Evolutionary conservation across 2,113 vertebrate species (phyloP).

Genomic region (Syrrhaptes paradoxus): DNA sequence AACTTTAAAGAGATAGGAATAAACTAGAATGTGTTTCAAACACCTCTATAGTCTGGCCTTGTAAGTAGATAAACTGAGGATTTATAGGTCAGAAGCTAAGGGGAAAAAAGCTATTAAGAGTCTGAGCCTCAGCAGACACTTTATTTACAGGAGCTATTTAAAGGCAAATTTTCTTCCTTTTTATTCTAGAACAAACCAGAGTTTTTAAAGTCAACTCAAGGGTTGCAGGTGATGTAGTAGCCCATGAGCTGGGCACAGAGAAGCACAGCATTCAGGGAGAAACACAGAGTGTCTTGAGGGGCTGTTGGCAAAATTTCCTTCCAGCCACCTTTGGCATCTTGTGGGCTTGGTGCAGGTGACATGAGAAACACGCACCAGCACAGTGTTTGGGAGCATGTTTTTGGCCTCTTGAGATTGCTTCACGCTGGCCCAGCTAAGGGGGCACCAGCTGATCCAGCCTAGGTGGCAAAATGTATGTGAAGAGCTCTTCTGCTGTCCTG

Average conservation of each 20-base stretch:
- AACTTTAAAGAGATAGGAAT: neutral
- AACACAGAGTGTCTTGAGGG: neutral
- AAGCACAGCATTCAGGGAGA: neutral
- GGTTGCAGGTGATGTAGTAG: neutral
- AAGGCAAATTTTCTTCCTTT: conserved; percentile 13
- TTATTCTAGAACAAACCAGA: neutral
- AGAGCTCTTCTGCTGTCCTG: neutral
- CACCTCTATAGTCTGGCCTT: neutral
- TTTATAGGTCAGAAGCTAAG: conserved; percentile 33
- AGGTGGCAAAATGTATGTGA: neutral
- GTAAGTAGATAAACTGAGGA: neutral
- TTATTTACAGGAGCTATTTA: conserved; percentile 12
- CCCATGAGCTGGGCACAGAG: neutral
- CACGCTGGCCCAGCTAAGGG: neutral
- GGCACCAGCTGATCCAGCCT: neutral
- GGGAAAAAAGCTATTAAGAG: neutral
- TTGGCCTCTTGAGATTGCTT: neutral
- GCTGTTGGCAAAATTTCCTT: neutral
- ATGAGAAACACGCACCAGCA: neutral
- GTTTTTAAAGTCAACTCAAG: neutral
- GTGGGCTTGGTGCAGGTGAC: neutral
- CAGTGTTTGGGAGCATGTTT: neutral
- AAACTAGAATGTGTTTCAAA: conserved; percentile 8
- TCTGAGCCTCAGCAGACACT: neutral
- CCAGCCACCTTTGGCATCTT: neutral